A percentile compares a stretch with the other conserved stretches of the same genome.
These are phyloP conservation scores for Proisotoma minuta DNA, from an alignment of 2,888 invertebrate genomes.

Conservation along the genomic window DNA sequence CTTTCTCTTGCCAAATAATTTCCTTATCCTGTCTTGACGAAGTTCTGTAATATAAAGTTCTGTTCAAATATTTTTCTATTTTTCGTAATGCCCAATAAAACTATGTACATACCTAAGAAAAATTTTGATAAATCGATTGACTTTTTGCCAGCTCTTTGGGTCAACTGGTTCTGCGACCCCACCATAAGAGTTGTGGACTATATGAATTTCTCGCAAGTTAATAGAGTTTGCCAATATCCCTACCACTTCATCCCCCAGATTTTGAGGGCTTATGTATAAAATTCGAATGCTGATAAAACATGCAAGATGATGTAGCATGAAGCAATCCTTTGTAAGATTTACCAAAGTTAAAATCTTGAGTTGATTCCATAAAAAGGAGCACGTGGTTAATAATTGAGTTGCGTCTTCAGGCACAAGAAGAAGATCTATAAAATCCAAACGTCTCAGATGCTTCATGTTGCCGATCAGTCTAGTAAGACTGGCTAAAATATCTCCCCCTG, in stretches of 20 bases:
- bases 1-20: slow-evolving; percentile 64
- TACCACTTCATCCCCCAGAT: slow-evolving; percentile 67
- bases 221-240: slow-evolving; percentile 63
- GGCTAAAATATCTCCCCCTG: slow-evolving; percentile 59
- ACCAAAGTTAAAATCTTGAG: slow-evolving; percentile 63
- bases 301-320: slow-evolving; percentile 68
- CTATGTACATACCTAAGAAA: slow-evolving; percentile 37
- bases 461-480: slow-evolving; percentile 64
- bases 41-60: slow-evolving; percentile 16
- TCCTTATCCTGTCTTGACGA: slow-evolving; percentile 53
- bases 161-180: slow-evolving; percentile 60
- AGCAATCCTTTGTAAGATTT: slow-evolving; percentile 66
- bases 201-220: slow-evolving; percentile 62
- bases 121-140: slow-evolving; percentile 32
- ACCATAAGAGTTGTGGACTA: slow-evolving; percentile 63
- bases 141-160: slow-evolving; percentile 44
- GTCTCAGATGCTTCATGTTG: slow-evolving; percentile 61
- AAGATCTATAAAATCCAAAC: slow-evolving; percentile 67
- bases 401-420: slow-evolving; percentile 65
- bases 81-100: not conserved
- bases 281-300: slow-evolving; percentile 65
- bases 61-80: not conserved
- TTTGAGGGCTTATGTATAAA: slow-evolving; percentile 59
- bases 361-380: slow-evolving; percentile 61
- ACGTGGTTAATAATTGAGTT: slow-evolving; percentile 65